Evolutionary conservation across 2,888 invertebrate species (phyloP).

Genomic region (Agrochola lychnidis): DNA sequence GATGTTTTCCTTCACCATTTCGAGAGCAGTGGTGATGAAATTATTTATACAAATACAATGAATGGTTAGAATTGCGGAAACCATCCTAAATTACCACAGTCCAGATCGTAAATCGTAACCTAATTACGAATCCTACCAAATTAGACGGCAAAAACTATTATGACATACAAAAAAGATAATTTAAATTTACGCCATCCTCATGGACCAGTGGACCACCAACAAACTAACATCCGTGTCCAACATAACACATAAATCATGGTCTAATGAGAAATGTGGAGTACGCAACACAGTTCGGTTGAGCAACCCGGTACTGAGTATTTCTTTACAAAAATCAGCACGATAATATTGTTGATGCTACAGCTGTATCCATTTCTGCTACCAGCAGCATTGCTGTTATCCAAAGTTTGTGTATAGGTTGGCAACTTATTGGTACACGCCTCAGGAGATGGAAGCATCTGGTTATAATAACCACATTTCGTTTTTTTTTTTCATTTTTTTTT

Average conservation of each 20-base stretch:
- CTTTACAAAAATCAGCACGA: background rate
- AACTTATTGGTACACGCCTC: background rate
- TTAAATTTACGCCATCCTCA: constrained; percentile 65
- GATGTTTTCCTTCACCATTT: background rate
- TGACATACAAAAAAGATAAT: constrained; percentile 62
- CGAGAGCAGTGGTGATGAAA: background rate
- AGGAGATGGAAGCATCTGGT: background rate
- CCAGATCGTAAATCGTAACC: constrained; percentile 36
- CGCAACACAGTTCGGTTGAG: constrained; percentile 20
- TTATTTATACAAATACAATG: background rate
- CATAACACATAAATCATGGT: constrained; percentile 59
- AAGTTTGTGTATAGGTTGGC: background rate
- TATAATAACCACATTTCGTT: background rate
- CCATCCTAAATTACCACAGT: background rate
- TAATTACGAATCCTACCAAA: constrained; percentile 37
- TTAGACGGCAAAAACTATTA: constrained; percentile 48
- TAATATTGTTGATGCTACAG: background rate
- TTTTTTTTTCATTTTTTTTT: too few species aligned
- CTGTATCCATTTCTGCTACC: background rate
- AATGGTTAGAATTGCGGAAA: background rate
- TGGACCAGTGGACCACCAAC: constrained; percentile 65
- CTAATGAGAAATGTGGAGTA: constrained; percentile 46
- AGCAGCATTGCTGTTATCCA: background rate
- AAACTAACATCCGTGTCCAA: constrained; percentile 60
- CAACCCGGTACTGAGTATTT: constrained; percentile 19